These are phyloP conservation scores for Drosophila peninsularis DNA, from an alignment of 2,888 invertebrate genomes.

Conservation along the genomic window DNA sequence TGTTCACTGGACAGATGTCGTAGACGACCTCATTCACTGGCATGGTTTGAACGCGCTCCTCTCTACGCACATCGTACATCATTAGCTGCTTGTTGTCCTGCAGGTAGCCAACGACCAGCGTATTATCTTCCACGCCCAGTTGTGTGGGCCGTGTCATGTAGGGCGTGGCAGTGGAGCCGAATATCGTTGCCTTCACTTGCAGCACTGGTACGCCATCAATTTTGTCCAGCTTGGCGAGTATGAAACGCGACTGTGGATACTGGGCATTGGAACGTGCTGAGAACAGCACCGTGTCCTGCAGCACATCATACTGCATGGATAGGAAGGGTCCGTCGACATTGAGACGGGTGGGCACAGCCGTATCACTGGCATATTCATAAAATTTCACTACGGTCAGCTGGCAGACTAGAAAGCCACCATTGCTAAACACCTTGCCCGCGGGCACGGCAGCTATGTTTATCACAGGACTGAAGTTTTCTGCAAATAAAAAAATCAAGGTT, in stretches of 20 bases:
- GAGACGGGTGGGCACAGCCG: slow-evolving; percentile 86
- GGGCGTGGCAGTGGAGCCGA: slow-evolving; percentile 89
- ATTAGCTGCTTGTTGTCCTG: slow-evolving; percentile 89
- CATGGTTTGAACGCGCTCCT: slow-evolving; percentile 86
- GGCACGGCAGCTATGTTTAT: slow-evolving; percentile 87
- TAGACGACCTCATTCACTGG: slow-evolving; percentile 88
- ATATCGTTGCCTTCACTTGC: slow-evolving; percentile 87
- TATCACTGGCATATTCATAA: slow-evolving; percentile 86
- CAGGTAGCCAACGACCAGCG: slow-evolving; percentile 90
- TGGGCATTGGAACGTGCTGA: slow-evolving; percentile 89
- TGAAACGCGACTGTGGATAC: slow-evolving; percentile 86
- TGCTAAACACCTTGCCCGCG: slow-evolving; percentile 83
- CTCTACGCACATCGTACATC: slow-evolving; percentile 88
- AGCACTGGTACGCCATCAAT: slow-evolving; percentile 85
- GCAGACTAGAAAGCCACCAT: slow-evolving; percentile 89
- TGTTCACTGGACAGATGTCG: slow-evolving; percentile 88
- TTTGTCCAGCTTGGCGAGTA: slow-evolving; percentile 86
- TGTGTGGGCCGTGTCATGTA: slow-evolving; percentile 86
- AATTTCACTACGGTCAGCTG: slow-evolving; percentile 90
- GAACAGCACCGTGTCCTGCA: slow-evolving; percentile 88
- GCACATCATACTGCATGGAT: slow-evolving; percentile 89
- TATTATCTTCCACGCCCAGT: slow-evolving; percentile 85
- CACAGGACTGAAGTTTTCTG: slow-evolving; percentile 90
- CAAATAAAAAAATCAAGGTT: background rate
- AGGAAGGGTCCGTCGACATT: slow-evolving; percentile 91